phyloP scores from a whole-genome alignment of 1,140 invertebrate genomes.

The Pararge aegeria region DNA sequence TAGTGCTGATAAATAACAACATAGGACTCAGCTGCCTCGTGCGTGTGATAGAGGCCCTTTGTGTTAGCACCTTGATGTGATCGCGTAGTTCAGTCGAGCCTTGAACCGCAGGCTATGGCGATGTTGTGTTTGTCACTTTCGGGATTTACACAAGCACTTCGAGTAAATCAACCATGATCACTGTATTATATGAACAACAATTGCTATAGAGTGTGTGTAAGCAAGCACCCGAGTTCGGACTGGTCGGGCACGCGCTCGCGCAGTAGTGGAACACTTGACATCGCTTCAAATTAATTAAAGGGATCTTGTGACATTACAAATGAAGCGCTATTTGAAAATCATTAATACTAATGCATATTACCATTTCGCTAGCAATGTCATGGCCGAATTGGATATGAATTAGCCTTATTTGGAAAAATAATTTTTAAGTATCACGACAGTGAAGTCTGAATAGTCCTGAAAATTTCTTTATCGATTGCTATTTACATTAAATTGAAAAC shows the following conservation, averaged over 20 bases:
- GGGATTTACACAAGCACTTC: slow-evolving; percentile 53
- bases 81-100: slow-evolving; percentile 51
- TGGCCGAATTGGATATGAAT: neutral
- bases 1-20: slow-evolving; percentile 61
- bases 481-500: too few species aligned
- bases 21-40: slow-evolving; percentile 47
- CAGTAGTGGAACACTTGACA: slow-evolving; percentile 37
- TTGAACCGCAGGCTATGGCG: slow-evolving; percentile 46
- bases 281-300: slow-evolving; percentile 58
- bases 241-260: slow-evolving; percentile 43
- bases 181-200: slow-evolving; percentile 20
- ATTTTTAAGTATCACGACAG: neutral
- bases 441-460: too few species aligned
- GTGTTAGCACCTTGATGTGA: slow-evolving; percentile 55
- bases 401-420: neutral
- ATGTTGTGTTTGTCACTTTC: slow-evolving; percentile 34
- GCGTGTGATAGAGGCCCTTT: slow-evolving; percentile 58
- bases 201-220: slow-evolving; percentile 30
- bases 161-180: slow-evolving; percentile 29
- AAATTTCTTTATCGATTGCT: too few species aligned
- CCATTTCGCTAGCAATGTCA: slow-evolving; percentile 19
- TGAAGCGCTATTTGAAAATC: slow-evolving; percentile 34
- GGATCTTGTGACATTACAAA: slow-evolving; percentile 48
- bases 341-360: slow-evolving; percentile 40
- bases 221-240: slow-evolving; percentile 40